Evolutionary conservation across 2,888 invertebrate species (phyloP).

Genomic region (Eristalinus sepulchralis): DNA sequence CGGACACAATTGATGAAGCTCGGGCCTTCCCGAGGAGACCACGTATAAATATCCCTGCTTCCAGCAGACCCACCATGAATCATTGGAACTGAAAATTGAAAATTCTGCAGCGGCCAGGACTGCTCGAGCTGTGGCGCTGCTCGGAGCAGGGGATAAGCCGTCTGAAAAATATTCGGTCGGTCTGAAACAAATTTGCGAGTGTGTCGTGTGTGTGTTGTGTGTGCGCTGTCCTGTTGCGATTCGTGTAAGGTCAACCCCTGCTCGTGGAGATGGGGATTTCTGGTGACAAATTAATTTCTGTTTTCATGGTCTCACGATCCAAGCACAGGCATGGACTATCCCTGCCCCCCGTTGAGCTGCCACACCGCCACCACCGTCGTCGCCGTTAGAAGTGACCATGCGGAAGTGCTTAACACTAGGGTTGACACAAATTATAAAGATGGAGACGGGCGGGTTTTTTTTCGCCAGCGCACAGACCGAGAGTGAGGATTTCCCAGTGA

Average conservation of each 20-base stretch:
- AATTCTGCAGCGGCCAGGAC: constrained; percentile 18
- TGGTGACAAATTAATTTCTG: constrained; percentile 47
- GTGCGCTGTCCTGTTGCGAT: constrained; percentile 24
- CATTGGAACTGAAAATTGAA: constrained; percentile 57
- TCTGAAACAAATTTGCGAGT: constrained; percentile 41
- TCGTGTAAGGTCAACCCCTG: constrained; percentile 23
- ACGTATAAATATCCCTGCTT: constrained; percentile 45
- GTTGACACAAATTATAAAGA: constrained; percentile 41
- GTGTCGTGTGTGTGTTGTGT: background rate
- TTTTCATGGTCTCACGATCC: constrained; percentile 21
- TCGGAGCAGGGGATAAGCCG: constrained; percentile 30
- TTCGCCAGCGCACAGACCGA: background rate
- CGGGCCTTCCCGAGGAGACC: constrained; percentile 32
- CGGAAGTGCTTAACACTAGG: constrained; percentile 34
- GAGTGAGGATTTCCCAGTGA: constrained; percentile 44
- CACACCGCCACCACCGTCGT: background rate
- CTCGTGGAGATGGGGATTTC: constrained; percentile 22
- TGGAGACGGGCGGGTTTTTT: constrained; percentile 6
- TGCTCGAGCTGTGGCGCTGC: background rate
- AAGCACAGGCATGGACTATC: constrained; percentile 9
- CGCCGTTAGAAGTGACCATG: constrained; percentile 25
- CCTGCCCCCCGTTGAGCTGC: background rate
- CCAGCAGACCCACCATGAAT: constrained; percentile 43
- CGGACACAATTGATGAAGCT: constrained; percentile 53
- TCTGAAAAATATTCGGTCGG: constrained; percentile 36